Evolutionary conservation across 1,140 invertebrate genomes (phyloP), one percentile per base, ranked within the genome.

Genomic region (Globodera rostochiensis): DNA sequence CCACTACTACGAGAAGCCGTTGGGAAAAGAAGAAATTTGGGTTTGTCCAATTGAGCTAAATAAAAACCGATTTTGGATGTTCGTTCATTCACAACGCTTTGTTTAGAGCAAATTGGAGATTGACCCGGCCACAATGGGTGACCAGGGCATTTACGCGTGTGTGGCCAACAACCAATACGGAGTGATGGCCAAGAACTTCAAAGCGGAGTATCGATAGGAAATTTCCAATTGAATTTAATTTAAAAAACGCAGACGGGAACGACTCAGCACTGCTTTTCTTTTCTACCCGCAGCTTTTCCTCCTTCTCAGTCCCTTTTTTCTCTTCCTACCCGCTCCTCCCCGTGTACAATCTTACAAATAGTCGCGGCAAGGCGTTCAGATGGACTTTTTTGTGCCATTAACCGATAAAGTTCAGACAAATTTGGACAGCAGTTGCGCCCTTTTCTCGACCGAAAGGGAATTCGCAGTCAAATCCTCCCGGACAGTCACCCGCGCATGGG

Each of bases 131-230:
- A 90, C 88, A 49, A 89, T 89, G 88, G 88, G 87, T 13, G 88
- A 89, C 81, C 88, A 90, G 67, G 49, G 60, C 50, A 81, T 87
- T 7, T 88, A 88, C 74, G 86, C 88, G 3, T 88, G 87, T 77
- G 88, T 89, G n/a, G 88, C 88, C 4, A 89, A 90, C 66, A 89
- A 89, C 79, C 84, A 89, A 64, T 79, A 85, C 47, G 88, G 88
- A 66, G 84, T 87, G 8, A 89, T 89, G 88, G 88, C 88, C 21
- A 89, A 89, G 75, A 89, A 89, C 79, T 89, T 89, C 73, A 89
- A 89, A 84, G 88, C 88, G 9, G 88, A 89, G 81, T 89, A 89
- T 74, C 86, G 84, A 46, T 89, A 89, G 57, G 19, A 64, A 60
- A 60, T 25, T 25, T n/a, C n/a, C n/a, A n/a, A n/a, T n/a, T n/a